phyloP scores from a whole-genome alignment of 2,797 vertebrate genomes.

The Girardinus metallicus region DNA sequence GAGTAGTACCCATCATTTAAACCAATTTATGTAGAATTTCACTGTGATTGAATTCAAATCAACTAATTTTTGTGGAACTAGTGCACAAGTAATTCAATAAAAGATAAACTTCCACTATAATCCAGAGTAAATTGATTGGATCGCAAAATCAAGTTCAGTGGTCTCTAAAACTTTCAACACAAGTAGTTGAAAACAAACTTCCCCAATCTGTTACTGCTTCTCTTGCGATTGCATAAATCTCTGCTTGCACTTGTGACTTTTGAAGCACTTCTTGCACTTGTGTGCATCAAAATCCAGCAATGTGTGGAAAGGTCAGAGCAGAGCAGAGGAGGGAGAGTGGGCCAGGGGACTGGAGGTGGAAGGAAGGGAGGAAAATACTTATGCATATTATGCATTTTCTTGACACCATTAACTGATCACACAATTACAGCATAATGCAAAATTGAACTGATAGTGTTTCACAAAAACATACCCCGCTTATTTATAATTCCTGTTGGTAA shows the following conservation, averaged over 20 bases:
- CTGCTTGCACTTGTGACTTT: neutral
- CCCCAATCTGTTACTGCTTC: neutral
- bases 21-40: neutral
- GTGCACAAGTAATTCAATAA: neutral
- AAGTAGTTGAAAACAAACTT: neutral
- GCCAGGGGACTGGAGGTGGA: neutral
- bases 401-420: neutral
- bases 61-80: neutral
- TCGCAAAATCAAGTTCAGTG: constrained; percentile 35
- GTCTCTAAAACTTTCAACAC: neutral
- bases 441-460: neutral
- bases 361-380: neutral
- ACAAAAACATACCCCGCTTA: neutral
- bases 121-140: neutral
- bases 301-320: neutral
- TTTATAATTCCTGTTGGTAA: neutral
- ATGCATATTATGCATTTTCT: neutral
- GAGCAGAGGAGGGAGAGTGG: neutral
- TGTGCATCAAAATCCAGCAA: neutral
- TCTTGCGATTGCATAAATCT: neutral
- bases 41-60: neutral
- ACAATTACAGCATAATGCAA: neutral
- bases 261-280: neutral
- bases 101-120: neutral
- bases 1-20: neutral